Base-by-base conservation (phyloP, 2,888 invertebrate genomes). In the Rhamnusium bicolor region DNA sequence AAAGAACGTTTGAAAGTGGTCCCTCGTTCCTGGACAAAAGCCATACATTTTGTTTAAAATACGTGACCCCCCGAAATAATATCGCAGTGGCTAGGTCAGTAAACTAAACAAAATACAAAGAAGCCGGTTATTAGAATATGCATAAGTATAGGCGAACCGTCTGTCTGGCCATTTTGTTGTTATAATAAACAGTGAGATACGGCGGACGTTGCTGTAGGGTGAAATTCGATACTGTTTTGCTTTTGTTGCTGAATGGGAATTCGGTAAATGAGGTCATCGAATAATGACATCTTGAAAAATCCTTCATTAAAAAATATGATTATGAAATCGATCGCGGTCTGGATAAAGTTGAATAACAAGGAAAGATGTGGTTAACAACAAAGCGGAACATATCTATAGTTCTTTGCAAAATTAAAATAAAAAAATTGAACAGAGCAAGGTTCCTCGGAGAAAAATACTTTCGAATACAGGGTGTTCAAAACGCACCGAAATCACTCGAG, bases 51-150 rank as follows among this genome's bases (percentile, higher is more conserved):
- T 76, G 71, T 75, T 77, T 77, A 71, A 67, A 72, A 77, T 74
- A 76, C 77, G 73, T 78, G 81, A 80, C 80, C 81, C 78, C 70
- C 74, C 77, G 70, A 75, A 79, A 76, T 76, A 77, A 78, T 73
- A 74, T 75, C 71, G 65, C 75, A 74, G 78, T 80, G 80, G 60
- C 79, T 76, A 71, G 80, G 81, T 82, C 80, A 82, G 81, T 78
- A 79, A 81, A 80, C 77, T 73, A 72, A 74, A 71, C 72, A 75
- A 79, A 73, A 72, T 63, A 70, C 61, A 72, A 74, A 71, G 53
- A 40, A 27, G 62, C 46, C 67, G 72, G 68, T 67, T 68, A 58
- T 58, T 18, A 58, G 32, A 58, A 58, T 58, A 58, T 58, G 49
- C 27, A 63, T 46, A 47, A 62, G 47, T 62, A 27, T 49, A 27